Conservation (phyloP, 2,113 vertebrate species). For the Nothoprocta pentlandii region DNA sequence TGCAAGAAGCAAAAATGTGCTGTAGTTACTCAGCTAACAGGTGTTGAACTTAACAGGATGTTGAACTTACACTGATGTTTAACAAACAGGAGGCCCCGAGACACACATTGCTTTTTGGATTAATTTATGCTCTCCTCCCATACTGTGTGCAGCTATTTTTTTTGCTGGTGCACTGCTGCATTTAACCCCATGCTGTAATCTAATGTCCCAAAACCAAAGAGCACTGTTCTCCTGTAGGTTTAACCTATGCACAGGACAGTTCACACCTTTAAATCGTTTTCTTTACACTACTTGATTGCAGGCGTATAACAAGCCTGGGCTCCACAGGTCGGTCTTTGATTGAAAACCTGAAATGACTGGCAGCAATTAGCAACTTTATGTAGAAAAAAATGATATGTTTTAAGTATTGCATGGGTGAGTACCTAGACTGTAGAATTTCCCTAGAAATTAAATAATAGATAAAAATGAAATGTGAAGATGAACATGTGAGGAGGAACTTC, state of each 20-base stretch:
- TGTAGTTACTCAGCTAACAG: not conserved
- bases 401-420: not conserved
- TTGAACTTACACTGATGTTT: not conserved
- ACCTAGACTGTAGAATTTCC: not conserved
- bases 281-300: not conserved
- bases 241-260: not conserved
- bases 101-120: not conserved
- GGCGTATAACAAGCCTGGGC: not conserved
- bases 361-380: not conserved
- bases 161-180: not conserved
- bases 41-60: not conserved
- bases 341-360: not conserved
- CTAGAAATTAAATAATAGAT: not conserved
- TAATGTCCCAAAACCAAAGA: not conserved
- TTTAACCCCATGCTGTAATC: not conserved
- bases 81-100: not conserved
- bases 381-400: accelerated
- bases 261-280: not conserved
- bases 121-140: not conserved
- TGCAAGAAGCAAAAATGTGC: not conserved
- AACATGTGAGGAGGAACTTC: too few species aligned
- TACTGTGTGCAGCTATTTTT: not conserved
- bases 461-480: not conserved
- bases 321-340: not conserved
- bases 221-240: not conserved